Conservation (phyloP, 2,113 vertebrate genomes). For the Lagopus muta region DNA sequence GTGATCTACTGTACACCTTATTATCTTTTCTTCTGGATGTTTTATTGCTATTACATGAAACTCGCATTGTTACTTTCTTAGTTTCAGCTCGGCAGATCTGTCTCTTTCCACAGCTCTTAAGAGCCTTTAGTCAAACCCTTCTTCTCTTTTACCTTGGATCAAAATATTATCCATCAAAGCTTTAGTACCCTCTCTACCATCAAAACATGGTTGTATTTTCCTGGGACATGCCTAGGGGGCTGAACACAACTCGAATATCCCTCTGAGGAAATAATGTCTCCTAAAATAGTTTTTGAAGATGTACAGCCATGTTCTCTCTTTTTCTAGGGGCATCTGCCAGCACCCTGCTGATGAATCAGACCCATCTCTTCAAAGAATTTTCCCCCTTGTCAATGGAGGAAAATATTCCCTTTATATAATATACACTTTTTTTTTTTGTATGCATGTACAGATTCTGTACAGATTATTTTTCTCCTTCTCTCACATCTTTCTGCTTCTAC, state of each 20-base stretch:
- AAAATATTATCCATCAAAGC: constrained; percentile 69
- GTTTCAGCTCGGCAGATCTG: constrained; percentile 37
- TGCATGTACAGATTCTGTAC: neutral
- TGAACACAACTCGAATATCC: constrained; percentile 55
- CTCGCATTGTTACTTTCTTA: constrained; percentile 23
- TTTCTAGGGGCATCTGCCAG: constrained; percentile 57
- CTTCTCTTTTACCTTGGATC: constrained; percentile 53
- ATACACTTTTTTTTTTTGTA: neutral
- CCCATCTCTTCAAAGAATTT: constrained; percentile 42
- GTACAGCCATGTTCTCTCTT: constrained; percentile 32
- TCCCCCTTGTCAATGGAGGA: constrained; percentile 30
- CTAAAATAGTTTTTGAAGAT: constrained; percentile 63
- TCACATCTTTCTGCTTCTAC: neutral
- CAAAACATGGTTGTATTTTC: constrained; percentile 64
- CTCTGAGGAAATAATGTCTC: constrained; percentile 55
- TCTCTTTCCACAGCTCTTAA: constrained; percentile 15
- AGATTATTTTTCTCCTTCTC: neutral
- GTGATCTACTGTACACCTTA: constrained; percentile 27
- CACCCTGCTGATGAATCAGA: constrained; percentile 59
- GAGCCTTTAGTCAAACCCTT: constrained; percentile 55
- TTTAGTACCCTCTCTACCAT: constrained; percentile 58
- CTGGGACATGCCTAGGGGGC: constrained; percentile 55
- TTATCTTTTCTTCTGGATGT: constrained; percentile 22
- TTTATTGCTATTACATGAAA: constrained; percentile 26
- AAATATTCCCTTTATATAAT: constrained; percentile 17